Base-by-base conservation (phyloP, 1,140 invertebrate genomes). In the Hypsibius dujardini region DNA sequence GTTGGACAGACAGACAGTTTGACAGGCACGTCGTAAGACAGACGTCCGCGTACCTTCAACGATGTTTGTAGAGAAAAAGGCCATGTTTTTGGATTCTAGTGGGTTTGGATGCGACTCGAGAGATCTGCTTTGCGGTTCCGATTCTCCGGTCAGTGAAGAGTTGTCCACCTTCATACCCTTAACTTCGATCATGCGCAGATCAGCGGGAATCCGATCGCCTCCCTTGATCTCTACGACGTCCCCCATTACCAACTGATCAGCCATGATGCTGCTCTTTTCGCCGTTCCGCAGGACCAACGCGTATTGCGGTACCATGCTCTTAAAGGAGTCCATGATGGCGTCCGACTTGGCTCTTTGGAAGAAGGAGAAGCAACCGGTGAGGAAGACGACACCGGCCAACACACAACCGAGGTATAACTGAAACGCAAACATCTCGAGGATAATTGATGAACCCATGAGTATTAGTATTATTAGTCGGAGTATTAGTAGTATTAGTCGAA, bases 81-180 rank as follows among this genome's bases (percentile, higher is more conserved):
- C 86, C 73, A 88, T 79, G 74, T 88, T 88, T 75, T 84, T 82
- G 0, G 87, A 85, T 76, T 88, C 87, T 1, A 88, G 75, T 2
- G 86, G 85, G 78, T 87, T 87, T 1, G 83, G 77, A 74, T 86
- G 80, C 0, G 87, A 84, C 74, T 86, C 82, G 28, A 84, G 77
- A 1, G 79, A 82, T 74, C 87, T 81, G 2, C 78, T 76, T 59
- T 86, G 81, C 1, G 87, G 83, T 74, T 87, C 84, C 14, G 86
- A 87, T 79, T 90, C 88, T 15, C 87, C 87, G 2, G 87, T 89
- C 59, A 89, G 81, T 2, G 86, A 88, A 1, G 87, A 87, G 77
- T 87, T 87, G 75, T 90, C 88, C 0, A 89, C 86, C 74, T 77
- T 76, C 42, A 75, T 71, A 77, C 78, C 78, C 78, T 81, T 73